Conservation (phyloP, 2,797 vertebrate species). For the Syndactyla subalaris region DNA sequence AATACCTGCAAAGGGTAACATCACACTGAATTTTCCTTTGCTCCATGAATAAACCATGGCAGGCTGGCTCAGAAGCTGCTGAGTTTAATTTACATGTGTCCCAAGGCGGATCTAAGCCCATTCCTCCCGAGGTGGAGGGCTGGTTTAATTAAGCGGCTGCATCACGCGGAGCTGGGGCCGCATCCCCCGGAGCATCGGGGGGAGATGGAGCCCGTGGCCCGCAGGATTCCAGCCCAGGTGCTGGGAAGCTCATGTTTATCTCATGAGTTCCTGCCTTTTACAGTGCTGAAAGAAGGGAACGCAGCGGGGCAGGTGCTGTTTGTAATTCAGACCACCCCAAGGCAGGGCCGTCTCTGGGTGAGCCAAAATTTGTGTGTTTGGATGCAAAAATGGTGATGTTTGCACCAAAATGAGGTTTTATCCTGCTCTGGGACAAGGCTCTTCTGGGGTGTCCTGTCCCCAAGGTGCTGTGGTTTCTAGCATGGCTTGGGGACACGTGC, state of each 20-base stretch:
- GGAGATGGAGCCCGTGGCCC: neutral
- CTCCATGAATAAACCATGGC: conserved; percentile 18
- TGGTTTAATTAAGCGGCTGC: conserved; percentile 34
- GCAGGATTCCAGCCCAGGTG: neutral
- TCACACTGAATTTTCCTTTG: neutral
- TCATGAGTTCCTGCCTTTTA: neutral
- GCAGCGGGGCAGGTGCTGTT: fast-evolving
- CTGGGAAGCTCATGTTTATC: conserved; percentile 45
- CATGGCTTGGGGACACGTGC: neutral
- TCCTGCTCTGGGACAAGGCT: neutral
- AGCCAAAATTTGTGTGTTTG: fast-evolving
- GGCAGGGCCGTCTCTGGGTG: neutral
- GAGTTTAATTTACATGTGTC: conserved; percentile 46
- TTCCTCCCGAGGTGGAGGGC: conserved; percentile 8
- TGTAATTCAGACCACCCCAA: neutral
- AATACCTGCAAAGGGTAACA: neutral
- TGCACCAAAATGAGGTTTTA: neutral
- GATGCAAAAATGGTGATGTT: neutral
- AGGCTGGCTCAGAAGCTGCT: neutral
- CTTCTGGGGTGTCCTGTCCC: fast-evolving
- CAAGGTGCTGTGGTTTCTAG: neutral
- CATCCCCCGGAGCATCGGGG: fast-evolving
- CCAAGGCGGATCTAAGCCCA: neutral
- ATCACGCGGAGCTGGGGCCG: neutral
- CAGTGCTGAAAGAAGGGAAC: neutral